Percentiles rank a stretch among this genome's conserved stretches.
Evolutionary conservation across 2,113 vertebrate species (phyloP).

Genomic region (Myotis lucifugus): DNA sequence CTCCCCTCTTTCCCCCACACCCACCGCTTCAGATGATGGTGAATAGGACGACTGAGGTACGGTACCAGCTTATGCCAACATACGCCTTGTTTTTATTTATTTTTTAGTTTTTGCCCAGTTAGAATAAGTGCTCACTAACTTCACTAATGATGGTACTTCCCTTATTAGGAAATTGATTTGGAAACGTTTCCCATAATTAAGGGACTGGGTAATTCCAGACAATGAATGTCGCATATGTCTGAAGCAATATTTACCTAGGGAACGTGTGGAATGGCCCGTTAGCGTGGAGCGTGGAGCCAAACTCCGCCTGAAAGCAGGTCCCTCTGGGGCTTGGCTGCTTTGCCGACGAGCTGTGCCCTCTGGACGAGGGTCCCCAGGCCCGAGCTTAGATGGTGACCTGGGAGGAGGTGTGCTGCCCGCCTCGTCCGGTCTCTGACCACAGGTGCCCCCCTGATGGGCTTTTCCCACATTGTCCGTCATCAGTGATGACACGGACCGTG

Average conservation of each 20-base stretch:
- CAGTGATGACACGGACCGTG: not conserved
- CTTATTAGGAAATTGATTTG: constrained; percentile 11
- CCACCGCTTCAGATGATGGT: constrained; percentile 98
- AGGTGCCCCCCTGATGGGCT: not conserved
- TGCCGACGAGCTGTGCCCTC: not conserved
- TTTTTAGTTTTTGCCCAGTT: not conserved
- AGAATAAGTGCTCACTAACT: constrained; percentile 71
- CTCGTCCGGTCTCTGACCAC: not conserved
- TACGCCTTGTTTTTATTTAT: constrained; percentile 29
- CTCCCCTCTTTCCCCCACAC: constrained; percentile 86
- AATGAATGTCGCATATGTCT: not conserved
- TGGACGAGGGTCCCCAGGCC: not conserved
- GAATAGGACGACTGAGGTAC: constrained; percentile 99
- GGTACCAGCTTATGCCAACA: constrained; percentile 50
- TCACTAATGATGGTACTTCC: constrained; percentile 63
- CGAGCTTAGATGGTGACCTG: not conserved
- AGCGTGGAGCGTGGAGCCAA: not conserved
- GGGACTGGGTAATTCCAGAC: not conserved
- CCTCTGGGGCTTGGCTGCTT: no score
- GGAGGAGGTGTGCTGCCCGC: not conserved
- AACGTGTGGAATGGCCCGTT: not conserved
- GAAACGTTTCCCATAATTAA: not conserved
- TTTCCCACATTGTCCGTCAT: not conserved
- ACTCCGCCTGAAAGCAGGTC: not conserved
- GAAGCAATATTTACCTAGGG: not conserved